These are phyloP conservation scores for Procavia capensis DNA, from an alignment of 2,113 vertebrate genomes.

Conservation along the genomic window DNA sequence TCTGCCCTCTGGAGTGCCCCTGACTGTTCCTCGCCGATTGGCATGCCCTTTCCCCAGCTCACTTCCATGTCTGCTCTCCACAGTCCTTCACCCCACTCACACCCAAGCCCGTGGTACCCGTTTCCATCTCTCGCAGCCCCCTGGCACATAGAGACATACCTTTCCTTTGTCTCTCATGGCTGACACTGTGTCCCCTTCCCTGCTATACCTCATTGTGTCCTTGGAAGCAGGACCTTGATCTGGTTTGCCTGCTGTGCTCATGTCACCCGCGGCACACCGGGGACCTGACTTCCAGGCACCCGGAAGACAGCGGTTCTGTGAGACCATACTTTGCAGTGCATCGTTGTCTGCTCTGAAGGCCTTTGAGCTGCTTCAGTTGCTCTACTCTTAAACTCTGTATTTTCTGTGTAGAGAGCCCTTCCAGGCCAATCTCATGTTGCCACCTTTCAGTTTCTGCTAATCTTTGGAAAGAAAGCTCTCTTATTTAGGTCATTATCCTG, in stretches of 20 bases:
- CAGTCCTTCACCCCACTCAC: background rate
- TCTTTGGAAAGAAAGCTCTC: slow-evolving; percentile 19
- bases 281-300: background rate
- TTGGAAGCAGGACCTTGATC: background rate
- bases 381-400: slow-evolving; percentile 58
- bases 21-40: background rate
- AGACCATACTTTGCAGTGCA: background rate
- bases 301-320: background rate
- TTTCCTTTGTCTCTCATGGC: background rate
- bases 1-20: background rate
- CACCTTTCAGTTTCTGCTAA: slow-evolving; percentile 11
- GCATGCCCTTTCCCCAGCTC: background rate
- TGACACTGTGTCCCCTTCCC: background rate
- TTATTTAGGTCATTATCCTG: background rate
- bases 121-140: background rate
- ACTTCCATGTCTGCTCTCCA: background rate
- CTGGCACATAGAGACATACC: accelerated
- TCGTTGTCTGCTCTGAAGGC: background rate
- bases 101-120: background rate
- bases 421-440: too few relatives aligned
- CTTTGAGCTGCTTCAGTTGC: background rate
- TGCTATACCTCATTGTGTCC: accelerated
- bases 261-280: background rate
- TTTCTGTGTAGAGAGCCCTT: background rate
- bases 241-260: background rate